Percentiles rank a stretch among this genome's conserved stretches.
phyloP scores from a whole-genome alignment of 2,888 invertebrate genomes.

The Diplolepis rosae region DNA sequence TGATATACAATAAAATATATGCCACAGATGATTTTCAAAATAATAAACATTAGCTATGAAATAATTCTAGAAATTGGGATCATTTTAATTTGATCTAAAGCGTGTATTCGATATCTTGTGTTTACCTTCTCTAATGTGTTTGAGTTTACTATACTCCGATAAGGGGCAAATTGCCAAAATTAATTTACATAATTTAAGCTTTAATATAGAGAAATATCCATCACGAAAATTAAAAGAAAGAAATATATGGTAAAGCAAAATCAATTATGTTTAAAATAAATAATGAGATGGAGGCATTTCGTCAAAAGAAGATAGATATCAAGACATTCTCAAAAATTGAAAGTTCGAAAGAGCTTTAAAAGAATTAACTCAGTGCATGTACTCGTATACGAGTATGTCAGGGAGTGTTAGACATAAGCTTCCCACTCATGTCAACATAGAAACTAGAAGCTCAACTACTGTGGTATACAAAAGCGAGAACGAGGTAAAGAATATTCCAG shows the following conservation, averaged over 20 bases:
- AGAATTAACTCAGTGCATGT: background rate
- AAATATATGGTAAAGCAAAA: too few species aligned
- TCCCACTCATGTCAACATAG: background rate
- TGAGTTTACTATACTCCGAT: slow-evolving; percentile 4
- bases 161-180: background rate
- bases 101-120: background rate
- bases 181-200: background rate
- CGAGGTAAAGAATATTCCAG: background rate
- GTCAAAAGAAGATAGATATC: too few species aligned
- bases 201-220: background rate
- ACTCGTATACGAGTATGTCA: too few species aligned
- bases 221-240: background rate
- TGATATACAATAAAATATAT: too few species aligned
- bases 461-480: background rate
- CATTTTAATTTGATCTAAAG: slow-evolving; percentile 7
- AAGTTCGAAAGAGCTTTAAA: too few species aligned
- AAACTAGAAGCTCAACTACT: slow-evolving; percentile 6
- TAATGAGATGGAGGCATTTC: too few species aligned
- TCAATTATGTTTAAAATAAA: too few species aligned
- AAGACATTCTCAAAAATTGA: too few species aligned
- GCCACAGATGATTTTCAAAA: background rate
- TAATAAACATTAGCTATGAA: slow-evolving; percentile 19
- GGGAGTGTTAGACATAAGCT: background rate
- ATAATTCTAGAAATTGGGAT: slow-evolving; percentile 16
- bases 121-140: slow-evolving; percentile 12